Percentiles rank a stretch among this genome's conserved stretches.
These are phyloP conservation scores for Brachyistius frenatus DNA, from an alignment of 2,113 vertebrate species.

Conservation along the genomic window DNA sequence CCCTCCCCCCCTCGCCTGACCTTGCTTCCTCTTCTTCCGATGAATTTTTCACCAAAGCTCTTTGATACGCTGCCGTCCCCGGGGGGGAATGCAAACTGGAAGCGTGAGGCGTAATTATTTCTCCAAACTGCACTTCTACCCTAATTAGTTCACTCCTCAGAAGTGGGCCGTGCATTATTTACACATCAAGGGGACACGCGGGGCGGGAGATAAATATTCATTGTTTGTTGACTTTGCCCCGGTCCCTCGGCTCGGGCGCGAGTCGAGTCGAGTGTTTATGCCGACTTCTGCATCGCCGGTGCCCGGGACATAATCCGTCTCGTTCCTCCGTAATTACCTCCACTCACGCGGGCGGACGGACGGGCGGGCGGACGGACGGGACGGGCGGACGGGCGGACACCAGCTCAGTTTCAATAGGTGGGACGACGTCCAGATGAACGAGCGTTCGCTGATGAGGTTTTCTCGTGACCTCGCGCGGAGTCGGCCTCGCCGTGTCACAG, in stretches of 20 bases:
- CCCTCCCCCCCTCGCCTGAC: constrained; percentile 32
- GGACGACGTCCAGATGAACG: constrained; percentile 36
- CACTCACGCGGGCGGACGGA: constrained; percentile 54
- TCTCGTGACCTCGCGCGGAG: constrained; percentile 21
- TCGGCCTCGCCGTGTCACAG: constrained; percentile 8
- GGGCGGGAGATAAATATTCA: constrained; percentile 83
- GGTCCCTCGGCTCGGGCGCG: constrained; percentile 64
- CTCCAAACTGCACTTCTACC: constrained; percentile 76
- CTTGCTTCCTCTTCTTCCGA: constrained; percentile 65
- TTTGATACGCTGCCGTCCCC: constrained; percentile 71
- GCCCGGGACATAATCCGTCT: constrained; percentile 48
- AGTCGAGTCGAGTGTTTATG: constrained; percentile 61
- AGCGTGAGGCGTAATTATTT: constrained; percentile 78
- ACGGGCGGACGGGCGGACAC: constrained; percentile 1
- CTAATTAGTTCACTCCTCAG: constrained; percentile 82
- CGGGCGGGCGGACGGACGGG: not conserved
- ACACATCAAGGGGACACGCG: constrained; percentile 81
- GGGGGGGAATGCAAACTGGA: constrained; percentile 75
- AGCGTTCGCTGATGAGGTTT: constrained; percentile 17
- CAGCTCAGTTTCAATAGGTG: constrained; percentile 59
- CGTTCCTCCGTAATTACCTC: constrained; percentile 67
- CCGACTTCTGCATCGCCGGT: constrained; percentile 37
- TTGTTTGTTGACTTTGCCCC: constrained; percentile 81
- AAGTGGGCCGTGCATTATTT: constrained; percentile 83
- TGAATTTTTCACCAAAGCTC: constrained; percentile 64